These are phyloP conservation scores for Pomacea maculata DNA, from an alignment of 1,140 invertebrate species.

Conservation along the genomic window DNA sequence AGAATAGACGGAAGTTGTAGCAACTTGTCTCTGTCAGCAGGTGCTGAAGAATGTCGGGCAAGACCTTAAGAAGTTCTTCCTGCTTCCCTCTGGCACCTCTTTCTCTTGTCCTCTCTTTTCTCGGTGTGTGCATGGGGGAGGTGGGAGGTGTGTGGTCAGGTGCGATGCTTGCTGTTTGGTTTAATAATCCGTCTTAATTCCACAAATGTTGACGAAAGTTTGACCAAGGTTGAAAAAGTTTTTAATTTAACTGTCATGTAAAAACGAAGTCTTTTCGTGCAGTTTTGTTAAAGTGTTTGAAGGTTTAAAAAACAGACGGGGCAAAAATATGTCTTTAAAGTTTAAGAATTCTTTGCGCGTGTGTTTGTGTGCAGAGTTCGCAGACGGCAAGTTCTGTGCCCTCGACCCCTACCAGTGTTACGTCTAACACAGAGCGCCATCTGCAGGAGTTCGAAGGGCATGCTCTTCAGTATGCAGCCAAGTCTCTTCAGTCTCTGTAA, in stretches of 20 bases:
- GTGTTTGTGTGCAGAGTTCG: conserved; percentile 45
- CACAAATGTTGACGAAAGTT: no score
- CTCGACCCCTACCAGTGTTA: conserved; percentile 53
- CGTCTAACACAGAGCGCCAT: conserved; percentile 52
- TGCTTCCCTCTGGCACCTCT: background rate
- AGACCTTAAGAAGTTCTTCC: no score
- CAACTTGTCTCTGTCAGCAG: no score
- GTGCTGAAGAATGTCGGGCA: no score
- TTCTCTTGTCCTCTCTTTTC: background rate
- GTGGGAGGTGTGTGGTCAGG: background rate
- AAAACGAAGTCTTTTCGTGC: no score
- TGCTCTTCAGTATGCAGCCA: conserved; percentile 58
- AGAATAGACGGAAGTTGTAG: no score
- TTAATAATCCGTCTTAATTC: background rate
- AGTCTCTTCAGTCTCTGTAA: conserved; percentile 60
- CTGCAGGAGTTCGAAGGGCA: conserved; percentile 61
- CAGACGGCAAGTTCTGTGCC: conserved; percentile 40
- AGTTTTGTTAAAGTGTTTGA: no score
- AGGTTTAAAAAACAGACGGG: no score
- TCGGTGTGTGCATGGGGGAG: background rate
- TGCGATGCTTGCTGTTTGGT: background rate
- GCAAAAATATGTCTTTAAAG: no score
- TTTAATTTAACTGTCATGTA: no score
- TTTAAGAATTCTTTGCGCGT: background rate
- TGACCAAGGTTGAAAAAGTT: no score